These are phyloP conservation scores for Myotis daubentonii DNA, from an alignment of 2,797 vertebrate species.

Conservation along the genomic window DNA sequence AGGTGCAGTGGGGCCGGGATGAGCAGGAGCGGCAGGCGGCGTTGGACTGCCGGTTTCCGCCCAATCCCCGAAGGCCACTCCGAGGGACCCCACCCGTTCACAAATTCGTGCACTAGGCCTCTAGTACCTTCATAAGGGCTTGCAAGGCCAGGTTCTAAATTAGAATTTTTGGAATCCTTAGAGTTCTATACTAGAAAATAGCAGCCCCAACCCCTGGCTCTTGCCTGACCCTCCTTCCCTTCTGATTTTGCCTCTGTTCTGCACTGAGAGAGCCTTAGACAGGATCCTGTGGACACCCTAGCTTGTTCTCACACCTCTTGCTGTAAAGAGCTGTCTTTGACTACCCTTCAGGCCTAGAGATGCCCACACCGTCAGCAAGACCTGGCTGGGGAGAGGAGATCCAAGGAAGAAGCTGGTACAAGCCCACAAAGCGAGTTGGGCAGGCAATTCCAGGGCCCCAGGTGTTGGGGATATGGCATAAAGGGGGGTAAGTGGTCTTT, in stretches of 20 bases:
- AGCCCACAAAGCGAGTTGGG: not conserved
- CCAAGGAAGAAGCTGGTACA: not conserved
- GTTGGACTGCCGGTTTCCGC: too few relatives aligned
- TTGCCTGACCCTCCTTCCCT: not conserved
- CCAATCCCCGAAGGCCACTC: too few relatives aligned
- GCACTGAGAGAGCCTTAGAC: not conserved
- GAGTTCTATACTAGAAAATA: not conserved
- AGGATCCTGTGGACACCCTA: not conserved
- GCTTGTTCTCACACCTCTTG: not conserved
- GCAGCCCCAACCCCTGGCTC: not conserved
- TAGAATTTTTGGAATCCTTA: slow-evolving; percentile 20
- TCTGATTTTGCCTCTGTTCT: not conserved
- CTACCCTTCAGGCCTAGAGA: not conserved
- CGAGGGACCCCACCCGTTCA: too few relatives aligned
- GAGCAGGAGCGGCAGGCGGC: too few relatives aligned
- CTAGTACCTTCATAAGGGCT: not conserved
- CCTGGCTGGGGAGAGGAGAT: not conserved
- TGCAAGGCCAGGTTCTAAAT: slow-evolving; percentile 55
- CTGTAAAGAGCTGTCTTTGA: not conserved
- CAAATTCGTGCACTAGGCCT: too few relatives aligned
- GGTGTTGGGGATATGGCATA: not conserved
- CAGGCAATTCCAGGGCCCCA: not conserved
- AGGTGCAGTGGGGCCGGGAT: too few relatives aligned
- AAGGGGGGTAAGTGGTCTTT: not conserved
- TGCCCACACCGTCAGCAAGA: not conserved